Percentiles rank a stretch among this genome's conserved stretches.
These are phyloP conservation scores for Oreochromis spilurus DNA, from an alignment of 2,113 vertebrate species.

Conservation along the genomic window DNA sequence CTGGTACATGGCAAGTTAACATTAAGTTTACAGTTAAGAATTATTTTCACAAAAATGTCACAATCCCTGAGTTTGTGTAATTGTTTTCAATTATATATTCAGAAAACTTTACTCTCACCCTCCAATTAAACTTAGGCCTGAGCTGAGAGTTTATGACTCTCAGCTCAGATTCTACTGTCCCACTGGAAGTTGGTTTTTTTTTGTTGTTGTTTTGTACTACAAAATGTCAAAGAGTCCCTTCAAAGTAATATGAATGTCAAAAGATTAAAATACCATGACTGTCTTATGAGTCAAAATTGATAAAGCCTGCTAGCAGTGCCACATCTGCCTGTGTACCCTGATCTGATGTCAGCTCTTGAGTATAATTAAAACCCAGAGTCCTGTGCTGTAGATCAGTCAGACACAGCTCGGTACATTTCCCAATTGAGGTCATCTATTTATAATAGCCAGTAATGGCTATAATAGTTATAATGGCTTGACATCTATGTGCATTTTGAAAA, in stretches of 20 bases:
- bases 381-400: background rate
- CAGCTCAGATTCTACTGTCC: background rate
- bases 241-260: background rate
- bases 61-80: background rate
- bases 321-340: background rate
- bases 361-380: background rate
- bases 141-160: background rate
- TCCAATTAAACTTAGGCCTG: background rate
- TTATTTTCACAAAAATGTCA: background rate
- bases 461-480: constrained; percentile 20
- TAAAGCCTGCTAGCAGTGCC: background rate
- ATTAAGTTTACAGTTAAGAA: background rate
- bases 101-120: background rate
- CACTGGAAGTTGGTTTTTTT: background rate
- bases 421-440: constrained; percentile 31
- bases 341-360: background rate
- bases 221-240: background rate
- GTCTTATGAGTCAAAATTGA: background rate
- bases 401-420: background rate
- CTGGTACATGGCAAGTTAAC: background rate
- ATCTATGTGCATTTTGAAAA: background rate
- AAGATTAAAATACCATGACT: background rate
- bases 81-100: background rate
- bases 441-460: constrained; percentile 28
- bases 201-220: background rate